Base-by-base conservation (phyloP, 1,140 invertebrate species). In the Asbolus verrucosus region DNA sequence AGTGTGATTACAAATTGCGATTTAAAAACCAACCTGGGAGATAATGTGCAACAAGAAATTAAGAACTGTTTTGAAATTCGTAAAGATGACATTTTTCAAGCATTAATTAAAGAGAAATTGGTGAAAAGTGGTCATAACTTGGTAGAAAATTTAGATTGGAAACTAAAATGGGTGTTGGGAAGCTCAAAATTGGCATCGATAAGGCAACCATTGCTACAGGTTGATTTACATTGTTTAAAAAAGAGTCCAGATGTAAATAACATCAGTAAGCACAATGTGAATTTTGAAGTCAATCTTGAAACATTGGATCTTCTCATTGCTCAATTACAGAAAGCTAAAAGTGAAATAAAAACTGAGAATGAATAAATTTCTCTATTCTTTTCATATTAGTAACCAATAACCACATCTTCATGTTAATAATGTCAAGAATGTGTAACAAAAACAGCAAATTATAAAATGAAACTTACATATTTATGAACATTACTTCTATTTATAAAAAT, bases 91-190 rank as follows among this genome's bases (percentile, higher is more conserved):
- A 80, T 81, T 69, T 59, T 73, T 31, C 72, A 76, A 31, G n/a
- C 50, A 19, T 31, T 80, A 8, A 65, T 77, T 2, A 75, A 74
- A 39, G 71, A 76, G 14, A 61, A 69, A 50, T 54, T 81, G 27
- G 4, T 73, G 2, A 68, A 70, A 6, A 71, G 38, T 43, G 70
- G 70, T 50, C 59, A 73, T 39, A 72, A 39, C 18, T 46, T 81
- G 13, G 75, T 80, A 11, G 73, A 79, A 73, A 78, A 77, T 70
- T 73, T 78, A 41, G 79, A 81, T 69, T 81, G 80, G 80, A 80
- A 76, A 67, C 31, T 81, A 24, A 80, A 80, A 68, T 81, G 79
- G 80, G 60, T 81, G 3, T 41, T 80, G 15, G 80, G 80, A 6
- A 78, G 73, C 67, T 81, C 80, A 9, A 77, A 74, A 24, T 67